Evolutionary conservation across 23 tunicate species (phyloP), one percentile per base, ranked within the genome.

Genomic region (Diplosoma virens): DNA sequence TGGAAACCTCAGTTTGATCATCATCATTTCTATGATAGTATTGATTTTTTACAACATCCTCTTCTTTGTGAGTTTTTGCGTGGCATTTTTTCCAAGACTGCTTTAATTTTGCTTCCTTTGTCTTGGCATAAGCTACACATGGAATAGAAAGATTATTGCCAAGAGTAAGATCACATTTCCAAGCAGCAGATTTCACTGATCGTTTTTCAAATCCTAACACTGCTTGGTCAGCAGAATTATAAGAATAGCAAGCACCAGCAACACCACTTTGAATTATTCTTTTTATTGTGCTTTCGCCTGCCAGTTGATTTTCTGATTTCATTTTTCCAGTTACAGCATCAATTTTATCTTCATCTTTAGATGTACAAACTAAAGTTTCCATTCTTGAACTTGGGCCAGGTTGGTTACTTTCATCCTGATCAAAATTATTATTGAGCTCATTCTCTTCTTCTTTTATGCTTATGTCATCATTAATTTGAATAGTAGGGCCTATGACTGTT

Each of bases 61-160:
- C 82, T 0, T 68, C 53, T 33, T 84, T 90, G 37, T 74, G 47
- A 24, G 97, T 90, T 56, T 80, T 84, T 14, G 90, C 88, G 79
- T 89, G 86, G 20, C 81, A 76, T 87, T 92, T 92, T 59, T 75
- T 92, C 97, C 97, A 92, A 1, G 87, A 2, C 66, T 85, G 69
- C 66, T 85, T 81, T 66, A 85, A 58, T 60, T 79, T 81, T 5
- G 97, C 82, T 30, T 75, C 85, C 36, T 92, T 92, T 24, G 92
- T 92, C 69, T 85, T 92, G 20, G 79, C 84, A 56, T 85, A 85
- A 23, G 97, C 97, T 11, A 65, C 86, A 75, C 92, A 85, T 2
- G 92, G 87, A 23, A 92, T 67, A 0, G 84, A 26, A 0, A 92
- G 59, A 5, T 92, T 76, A 24, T 76, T 50, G 16, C 97, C 92